Evolutionary conservation across 2,113 vertebrate species (phyloP).

Genomic region (Upupa epops): DNA sequence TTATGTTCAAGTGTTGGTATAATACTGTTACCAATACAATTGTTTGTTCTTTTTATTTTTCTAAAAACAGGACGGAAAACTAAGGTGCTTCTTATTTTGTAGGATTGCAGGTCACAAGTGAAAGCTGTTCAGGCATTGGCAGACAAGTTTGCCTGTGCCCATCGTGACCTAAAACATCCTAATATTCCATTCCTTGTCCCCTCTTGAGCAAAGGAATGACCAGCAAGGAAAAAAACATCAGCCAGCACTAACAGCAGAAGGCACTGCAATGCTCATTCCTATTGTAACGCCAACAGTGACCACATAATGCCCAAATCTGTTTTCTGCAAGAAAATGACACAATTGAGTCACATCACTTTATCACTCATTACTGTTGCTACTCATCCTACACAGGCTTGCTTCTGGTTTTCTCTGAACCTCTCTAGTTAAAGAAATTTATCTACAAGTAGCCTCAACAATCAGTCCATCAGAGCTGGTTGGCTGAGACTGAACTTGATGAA

Average conservation of each 20-base stretch:
- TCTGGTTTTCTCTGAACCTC: background rate
- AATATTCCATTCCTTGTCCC: background rate
- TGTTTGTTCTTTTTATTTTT: background rate
- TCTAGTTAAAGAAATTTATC: background rate
- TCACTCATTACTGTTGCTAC: background rate
- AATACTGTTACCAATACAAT: background rate
- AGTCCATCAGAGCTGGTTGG: background rate
- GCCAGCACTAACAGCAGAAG: background rate
- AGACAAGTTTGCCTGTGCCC: background rate
- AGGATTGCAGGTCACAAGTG: background rate
- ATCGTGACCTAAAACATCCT: background rate
- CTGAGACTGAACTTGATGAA: background rate
- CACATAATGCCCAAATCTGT: background rate
- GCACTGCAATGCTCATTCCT: background rate
- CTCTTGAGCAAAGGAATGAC: background rate
- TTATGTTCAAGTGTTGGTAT: background rate
- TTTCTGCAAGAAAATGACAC: background rate
- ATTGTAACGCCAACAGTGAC: background rate
- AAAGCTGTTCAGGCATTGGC: background rate
- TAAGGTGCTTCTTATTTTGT: background rate
- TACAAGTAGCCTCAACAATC: background rate
- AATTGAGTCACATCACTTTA: accelerated
- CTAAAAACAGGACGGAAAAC: background rate
- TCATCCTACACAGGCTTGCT: background rate
- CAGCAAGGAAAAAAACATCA: background rate